phyloP scores from a whole-genome alignment of 2,797 vertebrate genomes.

The Xenentodon cancila region DNA sequence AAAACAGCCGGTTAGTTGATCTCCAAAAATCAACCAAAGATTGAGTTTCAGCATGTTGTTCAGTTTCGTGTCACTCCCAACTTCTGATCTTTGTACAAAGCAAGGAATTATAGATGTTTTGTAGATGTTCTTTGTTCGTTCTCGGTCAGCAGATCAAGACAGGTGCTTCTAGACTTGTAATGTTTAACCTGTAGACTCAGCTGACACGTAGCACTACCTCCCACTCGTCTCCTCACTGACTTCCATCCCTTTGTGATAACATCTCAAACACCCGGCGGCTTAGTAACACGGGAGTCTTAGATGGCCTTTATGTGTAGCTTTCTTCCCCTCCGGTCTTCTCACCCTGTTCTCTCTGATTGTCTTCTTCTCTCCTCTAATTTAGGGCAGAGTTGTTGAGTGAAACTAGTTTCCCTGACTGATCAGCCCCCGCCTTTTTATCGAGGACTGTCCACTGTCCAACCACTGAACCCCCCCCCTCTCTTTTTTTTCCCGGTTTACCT shows the following conservation, averaged over 20 bases:
- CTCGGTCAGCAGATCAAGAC: neutral
- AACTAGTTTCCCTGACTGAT: constrained; percentile 90
- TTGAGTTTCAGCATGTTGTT: too few relatives aligned
- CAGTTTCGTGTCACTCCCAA: neutral
- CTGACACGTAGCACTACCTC: constrained; percentile 28
- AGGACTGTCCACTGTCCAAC: constrained; percentile 82
- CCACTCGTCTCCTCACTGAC: neutral
- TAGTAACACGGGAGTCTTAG: constrained; percentile 41
- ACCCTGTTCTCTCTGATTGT: constrained; percentile 78
- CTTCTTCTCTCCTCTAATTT: constrained; percentile 87
- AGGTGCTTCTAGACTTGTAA: neutral
- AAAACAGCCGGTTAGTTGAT: too few relatives aligned
- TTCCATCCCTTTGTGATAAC: constrained; percentile 10
- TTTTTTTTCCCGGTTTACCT: constrained; percentile 44
- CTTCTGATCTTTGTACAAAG: neutral
- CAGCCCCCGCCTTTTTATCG: constrained; percentile 81
- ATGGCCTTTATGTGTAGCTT: constrained; percentile 67
- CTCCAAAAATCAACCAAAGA: too few relatives aligned
- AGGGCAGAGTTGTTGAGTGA: constrained; percentile 91
- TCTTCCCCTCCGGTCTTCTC: constrained; percentile 58
- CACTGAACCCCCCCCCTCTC: constrained; percentile 55
- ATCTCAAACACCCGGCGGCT: neutral
- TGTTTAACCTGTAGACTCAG: neutral
- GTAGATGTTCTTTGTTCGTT: neutral
- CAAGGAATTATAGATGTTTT: neutral